Percentiles rank a stretch among this genome's conserved stretches.
Evolutionary conservation across 1,140 invertebrate species (phyloP).

Genomic region (Varroa destructor): DNA sequence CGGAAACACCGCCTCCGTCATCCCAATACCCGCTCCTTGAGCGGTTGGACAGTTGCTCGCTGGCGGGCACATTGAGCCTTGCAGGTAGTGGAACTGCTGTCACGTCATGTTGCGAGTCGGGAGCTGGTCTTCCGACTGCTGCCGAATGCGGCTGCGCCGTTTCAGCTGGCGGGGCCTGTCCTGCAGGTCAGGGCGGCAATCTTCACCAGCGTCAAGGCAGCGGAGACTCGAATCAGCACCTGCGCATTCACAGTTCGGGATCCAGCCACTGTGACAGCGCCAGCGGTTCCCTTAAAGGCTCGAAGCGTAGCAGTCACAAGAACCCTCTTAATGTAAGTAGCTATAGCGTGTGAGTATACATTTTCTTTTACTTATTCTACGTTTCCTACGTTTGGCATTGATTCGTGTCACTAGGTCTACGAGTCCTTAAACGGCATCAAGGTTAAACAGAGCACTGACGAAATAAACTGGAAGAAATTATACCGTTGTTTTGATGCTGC

Average conservation of each 20-base stretch:
- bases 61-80: background rate
- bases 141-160: background rate
- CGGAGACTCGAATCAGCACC: background rate
- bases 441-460: too few relatives aligned
- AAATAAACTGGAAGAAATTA: too few relatives aligned
- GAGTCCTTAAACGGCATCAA: too few relatives aligned
- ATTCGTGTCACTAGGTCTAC: too few relatives aligned
- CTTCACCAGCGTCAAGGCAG: constrained; percentile 24
- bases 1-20: constrained; percentile 5
- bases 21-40: constrained; percentile 2
- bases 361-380: too few relatives aligned
- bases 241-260: background rate
- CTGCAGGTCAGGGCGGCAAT: constrained; percentile 5
- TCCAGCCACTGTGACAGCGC: background rate
- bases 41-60: constrained; percentile 5
- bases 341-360: background rate
- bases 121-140: constrained; percentile 16
- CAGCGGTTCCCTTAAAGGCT: constrained; percentile 12
- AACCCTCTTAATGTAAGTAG: constrained; percentile 21
- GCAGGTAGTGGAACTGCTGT: too few relatives aligned
- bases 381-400: too few relatives aligned
- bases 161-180: background rate
- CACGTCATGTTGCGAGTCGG: background rate
- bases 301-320: constrained; percentile 19
- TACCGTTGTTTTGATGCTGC: too few relatives aligned